These are phyloP conservation scores for Drosophila prostipennis DNA, from an alignment of 2,888 invertebrate species.

Conservation along the genomic window DNA sequence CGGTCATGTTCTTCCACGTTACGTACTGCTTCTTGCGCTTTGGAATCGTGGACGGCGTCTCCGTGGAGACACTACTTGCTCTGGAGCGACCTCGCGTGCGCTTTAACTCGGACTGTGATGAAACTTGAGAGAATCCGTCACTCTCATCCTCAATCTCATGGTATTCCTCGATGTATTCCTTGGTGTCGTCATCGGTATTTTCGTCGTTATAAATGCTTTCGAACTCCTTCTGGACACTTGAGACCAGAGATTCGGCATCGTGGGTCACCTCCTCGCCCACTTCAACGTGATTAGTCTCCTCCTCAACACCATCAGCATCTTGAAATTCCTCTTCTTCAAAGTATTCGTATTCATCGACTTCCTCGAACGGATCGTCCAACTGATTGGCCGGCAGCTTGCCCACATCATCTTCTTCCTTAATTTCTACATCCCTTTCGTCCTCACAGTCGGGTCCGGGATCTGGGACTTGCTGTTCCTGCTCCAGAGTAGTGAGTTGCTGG, in stretches of 20 bases:
- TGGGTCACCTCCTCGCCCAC: constrained; percentile 1
- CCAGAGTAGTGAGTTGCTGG: not conserved
- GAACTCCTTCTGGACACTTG: constrained; percentile 33
- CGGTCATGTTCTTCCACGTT: constrained; percentile 63
- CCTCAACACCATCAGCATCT: constrained; percentile 6
- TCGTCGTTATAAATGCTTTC: constrained; percentile 21
- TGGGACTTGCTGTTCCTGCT: not conserved
- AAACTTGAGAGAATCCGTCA: not conserved
- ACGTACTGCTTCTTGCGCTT: constrained; percentile 44
- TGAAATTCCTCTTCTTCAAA: constrained; percentile 10
- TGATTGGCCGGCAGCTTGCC: not conserved
- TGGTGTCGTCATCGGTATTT: constrained; percentile 23
- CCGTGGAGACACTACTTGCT: not conserved
- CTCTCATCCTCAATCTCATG: not conserved
- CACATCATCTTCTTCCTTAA: not conserved
- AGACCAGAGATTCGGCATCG: constrained; percentile 30
- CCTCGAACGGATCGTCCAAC: constrained; percentile 1
- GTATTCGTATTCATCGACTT: constrained; percentile 19
- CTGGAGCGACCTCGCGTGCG: not conserved
- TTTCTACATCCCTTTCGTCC: not conserved
- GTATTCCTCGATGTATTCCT: not conserved
- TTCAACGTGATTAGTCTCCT: not conserved
- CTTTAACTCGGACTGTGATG: not conserved
- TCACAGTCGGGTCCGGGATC: not conserved
- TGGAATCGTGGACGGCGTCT: not conserved